Evolutionary conservation across 2,113 vertebrate species (phyloP).

Genomic region (Nothocercus julius): DNA sequence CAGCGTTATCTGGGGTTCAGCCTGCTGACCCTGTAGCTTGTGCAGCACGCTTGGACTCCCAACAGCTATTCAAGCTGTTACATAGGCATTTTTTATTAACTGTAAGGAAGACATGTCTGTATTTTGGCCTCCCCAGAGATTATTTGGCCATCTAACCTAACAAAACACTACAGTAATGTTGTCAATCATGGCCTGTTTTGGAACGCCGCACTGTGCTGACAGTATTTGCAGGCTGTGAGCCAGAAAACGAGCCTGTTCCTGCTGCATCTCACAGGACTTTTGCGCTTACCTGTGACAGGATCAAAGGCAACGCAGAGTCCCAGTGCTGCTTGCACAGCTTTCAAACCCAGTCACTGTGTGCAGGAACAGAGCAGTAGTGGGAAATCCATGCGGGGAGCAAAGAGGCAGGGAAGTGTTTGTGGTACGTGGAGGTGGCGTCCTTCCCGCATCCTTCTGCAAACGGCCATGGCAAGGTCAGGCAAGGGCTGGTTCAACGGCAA

Average conservation of each 20-base stretch:
- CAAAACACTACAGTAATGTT: not conserved
- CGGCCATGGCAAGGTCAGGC: not conserved
- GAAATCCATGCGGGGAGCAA: not conserved
- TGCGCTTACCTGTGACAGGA: not conserved
- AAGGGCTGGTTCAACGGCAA: not conserved
- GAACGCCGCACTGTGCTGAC: not conserved
- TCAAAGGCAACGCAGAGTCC: not conserved
- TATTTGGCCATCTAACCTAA: not conserved
- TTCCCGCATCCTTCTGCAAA: not conserved
- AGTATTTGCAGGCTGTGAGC: conserved; percentile 43
- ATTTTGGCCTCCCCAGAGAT: conserved; percentile 12
- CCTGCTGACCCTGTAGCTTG: not conserved
- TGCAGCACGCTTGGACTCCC: not conserved
- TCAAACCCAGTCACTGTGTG: conserved; percentile 4
- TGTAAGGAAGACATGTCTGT: not conserved
- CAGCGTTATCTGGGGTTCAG: not conserved
- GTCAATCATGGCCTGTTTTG: conserved; percentile 6
- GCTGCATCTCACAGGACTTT: not conserved
- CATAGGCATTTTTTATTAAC: not conserved
- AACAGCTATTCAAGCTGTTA: not conserved
- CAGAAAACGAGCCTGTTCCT: conserved; percentile 22
- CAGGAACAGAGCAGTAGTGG: conserved; percentile 26
- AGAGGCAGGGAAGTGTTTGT: not conserved
- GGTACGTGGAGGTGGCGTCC: not conserved
- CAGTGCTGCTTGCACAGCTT: not conserved